These are phyloP conservation scores for Forbesichthys agassizii DNA, from an alignment of 2,113 vertebrate genomes.

Conservation along the genomic window DNA sequence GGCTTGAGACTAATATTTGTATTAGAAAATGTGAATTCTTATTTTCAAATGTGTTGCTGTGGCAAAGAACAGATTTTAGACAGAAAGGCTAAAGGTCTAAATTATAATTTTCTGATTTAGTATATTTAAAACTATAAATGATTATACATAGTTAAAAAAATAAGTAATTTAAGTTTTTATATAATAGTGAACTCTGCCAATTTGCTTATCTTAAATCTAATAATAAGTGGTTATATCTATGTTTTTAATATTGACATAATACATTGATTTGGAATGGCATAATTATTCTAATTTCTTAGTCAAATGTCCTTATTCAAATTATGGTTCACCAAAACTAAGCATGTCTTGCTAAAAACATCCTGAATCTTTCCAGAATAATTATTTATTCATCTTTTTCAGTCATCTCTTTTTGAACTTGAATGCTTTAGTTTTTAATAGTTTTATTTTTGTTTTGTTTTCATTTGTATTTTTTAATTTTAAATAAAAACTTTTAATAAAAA, in stretches of 20 bases:
- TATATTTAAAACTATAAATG: not conserved
- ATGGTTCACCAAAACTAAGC: no score
- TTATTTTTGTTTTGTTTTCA: not conserved
- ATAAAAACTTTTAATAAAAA: constrained; percentile 1
- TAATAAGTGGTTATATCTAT: not conserved
- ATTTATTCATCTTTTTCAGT: not conserved
- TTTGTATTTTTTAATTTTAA: constrained; percentile 4
- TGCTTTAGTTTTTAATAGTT: not conserved
- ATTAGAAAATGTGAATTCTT: constrained; percentile 14
- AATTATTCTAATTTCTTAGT: no score
- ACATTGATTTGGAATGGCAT: not conserved
- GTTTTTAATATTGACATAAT: constrained; percentile 4
- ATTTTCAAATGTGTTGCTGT: not conserved
- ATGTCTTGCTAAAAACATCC: no score
- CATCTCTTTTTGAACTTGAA: not conserved
- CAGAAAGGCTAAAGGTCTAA: no score
- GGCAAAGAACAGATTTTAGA: no score
- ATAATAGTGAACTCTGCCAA: not conserved
- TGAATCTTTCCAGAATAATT: no score
- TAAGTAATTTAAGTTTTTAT: not conserved
- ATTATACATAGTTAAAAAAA: not conserved
- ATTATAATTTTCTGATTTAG: not conserved
- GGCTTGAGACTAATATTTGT: not conserved
- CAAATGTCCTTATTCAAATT: no score
- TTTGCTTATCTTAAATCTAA: not conserved